A percentile compares a stretch with the other conserved stretches of the same genome.
These are phyloP conservation scores for Coccyzus lansbergi DNA, from an alignment of 2,797 vertebrate genomes.

Conservation along the genomic window DNA sequence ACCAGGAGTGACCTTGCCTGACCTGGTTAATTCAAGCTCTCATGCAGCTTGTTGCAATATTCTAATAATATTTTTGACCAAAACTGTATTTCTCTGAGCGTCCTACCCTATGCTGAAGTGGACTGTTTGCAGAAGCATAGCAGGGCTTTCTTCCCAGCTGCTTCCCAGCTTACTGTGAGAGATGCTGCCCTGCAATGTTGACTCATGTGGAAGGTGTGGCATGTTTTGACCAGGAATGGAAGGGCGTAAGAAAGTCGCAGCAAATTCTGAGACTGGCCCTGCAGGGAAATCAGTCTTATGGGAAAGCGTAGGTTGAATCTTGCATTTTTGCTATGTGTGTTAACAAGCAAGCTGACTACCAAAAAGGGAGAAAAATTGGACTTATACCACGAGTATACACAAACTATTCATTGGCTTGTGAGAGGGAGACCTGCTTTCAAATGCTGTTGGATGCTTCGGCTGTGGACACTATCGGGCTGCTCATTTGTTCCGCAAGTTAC, in stretches of 20 bases:
- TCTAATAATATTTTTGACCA: background rate
- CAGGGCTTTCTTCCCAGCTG: background rate
- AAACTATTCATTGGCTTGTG: background rate
- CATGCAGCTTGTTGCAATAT: background rate
- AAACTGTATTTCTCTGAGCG: background rate
- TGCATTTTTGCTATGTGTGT: conserved; percentile 9
- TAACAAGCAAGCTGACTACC: conserved; percentile 11
- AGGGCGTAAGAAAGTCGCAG: background rate
- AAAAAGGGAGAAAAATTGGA: conserved; percentile 16
- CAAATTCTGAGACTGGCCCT: background rate
- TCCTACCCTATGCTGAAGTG: background rate
- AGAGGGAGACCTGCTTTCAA: background rate
- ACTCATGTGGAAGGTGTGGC: conserved; percentile 53
- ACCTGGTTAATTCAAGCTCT: background rate
- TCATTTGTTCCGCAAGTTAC: background rate
- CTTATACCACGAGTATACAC: background rate
- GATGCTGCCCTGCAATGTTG: conserved; percentile 13
- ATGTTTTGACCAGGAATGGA: conserved; percentile 32
- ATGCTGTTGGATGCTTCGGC: background rate
- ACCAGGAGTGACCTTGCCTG: conserved; percentile 21
- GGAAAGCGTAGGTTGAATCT: conserved; percentile 23
- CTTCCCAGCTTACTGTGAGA: background rate
- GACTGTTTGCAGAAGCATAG: background rate
- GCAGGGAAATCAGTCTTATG: background rate
- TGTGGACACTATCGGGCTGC: background rate